Conservation (phyloP, 2,797 vertebrate species). For the Diplodus sargus region DNA sequence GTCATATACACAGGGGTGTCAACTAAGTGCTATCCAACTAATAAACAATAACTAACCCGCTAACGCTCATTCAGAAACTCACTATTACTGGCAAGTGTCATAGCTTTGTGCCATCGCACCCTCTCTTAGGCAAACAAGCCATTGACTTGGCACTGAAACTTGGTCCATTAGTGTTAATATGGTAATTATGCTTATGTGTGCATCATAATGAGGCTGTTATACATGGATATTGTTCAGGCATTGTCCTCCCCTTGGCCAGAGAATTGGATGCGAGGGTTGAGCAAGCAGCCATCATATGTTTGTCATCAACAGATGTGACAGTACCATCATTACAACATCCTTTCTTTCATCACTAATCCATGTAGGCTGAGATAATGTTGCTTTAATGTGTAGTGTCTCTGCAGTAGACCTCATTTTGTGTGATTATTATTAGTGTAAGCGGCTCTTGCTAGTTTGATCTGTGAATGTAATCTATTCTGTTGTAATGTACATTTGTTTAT, state of each 20-base stretch:
- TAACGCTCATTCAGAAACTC: slow-evolving; percentile 39
- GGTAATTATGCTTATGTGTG: slow-evolving; percentile 69
- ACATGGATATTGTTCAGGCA: slow-evolving; percentile 54
- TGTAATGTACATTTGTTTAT: slow-evolving; percentile 43
- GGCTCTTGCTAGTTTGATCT: slow-evolving; percentile 52
- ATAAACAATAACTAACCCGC: slow-evolving; percentile 62
- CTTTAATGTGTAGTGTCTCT: slow-evolving; percentile 40
- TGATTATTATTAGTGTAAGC: slow-evolving; percentile 43
- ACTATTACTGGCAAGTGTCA: slow-evolving; percentile 52
- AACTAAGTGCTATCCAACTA: slow-evolving; percentile 38
- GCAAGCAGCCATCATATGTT: slow-evolving; percentile 52
- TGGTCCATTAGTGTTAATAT: slow-evolving; percentile 74
- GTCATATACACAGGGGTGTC: slow-evolving; percentile 40
- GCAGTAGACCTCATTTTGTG: slow-evolving; percentile 26
- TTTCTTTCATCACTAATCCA: slow-evolving; percentile 50
- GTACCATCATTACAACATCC: slow-evolving; percentile 42
- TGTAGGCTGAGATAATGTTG: slow-evolving; percentile 41
- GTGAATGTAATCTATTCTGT: slow-evolving; percentile 50
- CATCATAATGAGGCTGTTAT: slow-evolving; percentile 66
- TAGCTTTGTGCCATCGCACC: slow-evolving; percentile 51
- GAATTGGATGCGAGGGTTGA: slow-evolving; percentile 57
- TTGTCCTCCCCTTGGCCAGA: slow-evolving; percentile 46
- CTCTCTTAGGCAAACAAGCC: slow-evolving; percentile 65
- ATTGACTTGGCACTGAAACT: slow-evolving; percentile 64
- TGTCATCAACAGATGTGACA: slow-evolving; percentile 60